A percentile compares a stretch with the other conserved stretches of the same genome.
These are phyloP conservation scores for Drosophila lowei DNA, from an alignment of 1,140 invertebrate genomes.

Conservation along the genomic window DNA sequence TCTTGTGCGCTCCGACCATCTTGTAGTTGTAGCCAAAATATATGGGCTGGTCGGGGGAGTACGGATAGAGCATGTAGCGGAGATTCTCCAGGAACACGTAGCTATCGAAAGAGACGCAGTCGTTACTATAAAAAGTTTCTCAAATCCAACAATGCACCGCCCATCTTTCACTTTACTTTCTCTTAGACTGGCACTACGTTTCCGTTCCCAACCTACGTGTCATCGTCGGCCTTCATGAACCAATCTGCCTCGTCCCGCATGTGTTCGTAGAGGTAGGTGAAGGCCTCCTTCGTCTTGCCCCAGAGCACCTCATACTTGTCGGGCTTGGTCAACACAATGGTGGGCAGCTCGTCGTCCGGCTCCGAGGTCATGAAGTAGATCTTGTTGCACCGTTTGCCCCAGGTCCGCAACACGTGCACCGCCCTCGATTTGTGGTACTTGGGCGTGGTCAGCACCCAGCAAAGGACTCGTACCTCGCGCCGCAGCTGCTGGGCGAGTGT, in stretches of 20 bases:
- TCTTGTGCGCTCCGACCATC: conserved; percentile 9
- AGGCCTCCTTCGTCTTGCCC: conserved; percentile 97
- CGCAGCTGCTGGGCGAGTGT: conserved; percentile 41
- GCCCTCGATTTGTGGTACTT: conserved; percentile 94
- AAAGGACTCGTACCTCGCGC: conserved; percentile 91
- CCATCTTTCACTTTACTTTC: too few relatives aligned
- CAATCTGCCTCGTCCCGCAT: conserved; percentile 93
- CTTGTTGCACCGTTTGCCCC: conserved; percentile 96
- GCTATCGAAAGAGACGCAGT: conserved; percentile 22
- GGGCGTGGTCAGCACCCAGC: conserved; percentile 97
- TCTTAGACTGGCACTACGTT: too few relatives aligned
- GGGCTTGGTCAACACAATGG: conserved; percentile 86
- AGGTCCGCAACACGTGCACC: conserved; percentile 95
- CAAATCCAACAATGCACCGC: too few relatives aligned
- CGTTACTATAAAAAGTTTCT: conserved; percentile 87
- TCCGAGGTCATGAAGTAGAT: conserved; percentile 94
- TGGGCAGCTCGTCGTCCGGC: conserved; percentile 85
- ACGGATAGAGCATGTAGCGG: conserved; percentile 91
- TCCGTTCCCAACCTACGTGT: conserved; percentile 88
- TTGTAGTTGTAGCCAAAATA: conserved; percentile 96
- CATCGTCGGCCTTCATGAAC: conserved; percentile 97
- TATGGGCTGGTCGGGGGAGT: conserved; percentile 88
- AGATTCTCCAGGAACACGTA: conserved; percentile 95
- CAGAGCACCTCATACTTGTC: conserved; percentile 95
- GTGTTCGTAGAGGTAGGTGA: conserved; percentile 92